phyloP scores from a whole-genome alignment of 23 tunicate genomes.

The Diplosoma virens region DNA sequence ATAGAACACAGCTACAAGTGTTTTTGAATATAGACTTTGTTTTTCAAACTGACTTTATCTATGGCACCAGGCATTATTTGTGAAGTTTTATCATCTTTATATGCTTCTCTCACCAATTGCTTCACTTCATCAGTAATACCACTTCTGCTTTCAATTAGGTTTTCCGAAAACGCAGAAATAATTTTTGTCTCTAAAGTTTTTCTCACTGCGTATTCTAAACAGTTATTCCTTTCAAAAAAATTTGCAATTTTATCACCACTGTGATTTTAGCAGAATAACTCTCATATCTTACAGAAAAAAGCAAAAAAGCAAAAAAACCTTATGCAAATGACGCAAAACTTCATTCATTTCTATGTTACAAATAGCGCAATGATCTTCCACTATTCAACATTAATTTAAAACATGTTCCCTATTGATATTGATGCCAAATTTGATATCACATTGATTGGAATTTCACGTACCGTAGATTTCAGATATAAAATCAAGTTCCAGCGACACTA shows the following conservation, averaged over 20 bases:
- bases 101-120: neutral
- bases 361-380: no score
- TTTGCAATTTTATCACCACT: neutral
- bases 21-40: neutral
- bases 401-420: no score
- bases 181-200: neutral
- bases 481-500: no score
- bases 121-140: neutral
- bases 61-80: neutral
- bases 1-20: neutral
- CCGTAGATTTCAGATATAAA: no score
- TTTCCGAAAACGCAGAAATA: neutral
- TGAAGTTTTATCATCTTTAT: neutral
- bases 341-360: no score
- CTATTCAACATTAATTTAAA: no score
- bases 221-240: neutral
- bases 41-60: constrained; percentile 7
- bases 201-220: constrained; percentile 1
- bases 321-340: no score
- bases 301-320: no score
- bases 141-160: neutral
- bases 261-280: no score
- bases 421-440: no score
- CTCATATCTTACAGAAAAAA: no score
- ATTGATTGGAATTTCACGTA: no score